Conservation (phyloP, 2,113 vertebrate species). For the Lepus europaeus region DNA sequence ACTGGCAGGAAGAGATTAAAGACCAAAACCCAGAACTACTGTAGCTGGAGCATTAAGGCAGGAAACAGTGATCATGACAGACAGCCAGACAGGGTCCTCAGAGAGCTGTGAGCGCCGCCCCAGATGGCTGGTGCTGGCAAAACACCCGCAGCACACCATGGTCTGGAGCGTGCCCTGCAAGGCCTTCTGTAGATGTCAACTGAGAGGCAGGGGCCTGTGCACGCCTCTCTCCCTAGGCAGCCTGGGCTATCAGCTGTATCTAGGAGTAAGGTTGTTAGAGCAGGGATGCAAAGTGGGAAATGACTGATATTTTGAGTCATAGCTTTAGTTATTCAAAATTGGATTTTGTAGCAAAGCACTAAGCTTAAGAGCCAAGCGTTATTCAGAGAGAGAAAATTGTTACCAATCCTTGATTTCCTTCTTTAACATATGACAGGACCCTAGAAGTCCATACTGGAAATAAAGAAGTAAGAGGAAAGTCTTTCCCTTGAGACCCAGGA, state of each 20-base stretch:
- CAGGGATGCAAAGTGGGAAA: not conserved
- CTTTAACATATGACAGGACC: not conserved
- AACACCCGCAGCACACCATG: not conserved
- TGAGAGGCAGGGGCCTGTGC: not conserved
- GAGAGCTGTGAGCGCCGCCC: accelerated
- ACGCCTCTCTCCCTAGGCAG: not conserved
- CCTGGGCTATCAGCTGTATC: not conserved
- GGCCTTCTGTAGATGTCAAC: not conserved
- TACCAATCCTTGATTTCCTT: constrained; percentile 1
- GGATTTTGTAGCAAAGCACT: not conserved
- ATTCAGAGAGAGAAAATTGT: constrained; percentile 6
- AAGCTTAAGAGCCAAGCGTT: not conserved
- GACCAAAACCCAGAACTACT: not conserved
- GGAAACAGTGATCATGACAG: constrained; percentile 36
- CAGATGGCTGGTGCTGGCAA: not conserved
- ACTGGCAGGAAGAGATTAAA: constrained; percentile 63
- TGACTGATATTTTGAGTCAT: not conserved
- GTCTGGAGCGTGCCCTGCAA: accelerated
- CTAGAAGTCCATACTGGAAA: not conserved
- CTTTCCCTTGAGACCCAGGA: not conserved
- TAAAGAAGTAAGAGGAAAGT: not conserved
- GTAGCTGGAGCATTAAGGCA: not conserved
- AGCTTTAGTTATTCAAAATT: constrained; percentile 40
- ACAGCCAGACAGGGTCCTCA: not conserved
- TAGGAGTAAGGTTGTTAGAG: not conserved